These are phyloP conservation scores for Ophioderma brevispina DNA, from an alignment of 35 echinoderm and acorn worm genomes.

Conservation along the genomic window DNA sequence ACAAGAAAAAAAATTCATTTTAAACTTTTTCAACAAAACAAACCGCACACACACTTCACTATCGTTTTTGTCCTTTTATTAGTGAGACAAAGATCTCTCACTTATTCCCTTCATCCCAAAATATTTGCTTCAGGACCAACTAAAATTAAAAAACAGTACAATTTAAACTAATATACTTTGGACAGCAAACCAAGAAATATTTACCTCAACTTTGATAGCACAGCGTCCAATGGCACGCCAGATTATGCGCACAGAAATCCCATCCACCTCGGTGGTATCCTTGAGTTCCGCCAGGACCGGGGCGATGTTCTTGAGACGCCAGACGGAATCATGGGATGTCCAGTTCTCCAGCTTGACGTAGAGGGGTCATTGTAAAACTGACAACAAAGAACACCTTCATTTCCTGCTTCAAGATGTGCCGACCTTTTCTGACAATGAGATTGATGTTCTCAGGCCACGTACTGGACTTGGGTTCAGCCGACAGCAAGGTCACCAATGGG, in stretches of 20 bases:
- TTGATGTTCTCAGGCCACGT: conserved; percentile 98
- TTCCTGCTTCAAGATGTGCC: conserved; percentile 91
- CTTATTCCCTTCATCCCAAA: too few species aligned
- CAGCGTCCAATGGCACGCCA: conserved; percentile 96
- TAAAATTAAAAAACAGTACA: too few species aligned
- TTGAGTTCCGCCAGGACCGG: conserved; percentile 98
- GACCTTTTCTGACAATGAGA: conserved; percentile 99
- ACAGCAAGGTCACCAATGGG: conserved; percentile 91
- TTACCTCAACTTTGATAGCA: conserved; percentile 99
- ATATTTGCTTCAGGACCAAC: too few species aligned
- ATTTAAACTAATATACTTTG: too few species aligned
- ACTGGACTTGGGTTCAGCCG: conserved; percentile 97
- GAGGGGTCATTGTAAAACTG: conserved; percentile 98
- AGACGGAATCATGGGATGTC: conserved; percentile 99
- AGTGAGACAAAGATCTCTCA: too few species aligned
- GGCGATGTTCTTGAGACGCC: conserved; percentile 95
- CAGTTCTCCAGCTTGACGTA: conserved; percentile 98
- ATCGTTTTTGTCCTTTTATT: too few species aligned
- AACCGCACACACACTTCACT: too few species aligned
- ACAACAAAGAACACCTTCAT: conserved; percentile 99
- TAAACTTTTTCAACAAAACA: too few species aligned
- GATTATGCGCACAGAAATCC: conserved; percentile 96
- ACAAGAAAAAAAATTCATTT: too few species aligned
- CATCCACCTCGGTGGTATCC: conserved; percentile 97
- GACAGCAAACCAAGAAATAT: too few species aligned